Base-by-base conservation (phyloP, 2,113 vertebrate species). In the Scortum barcoo region DNA sequence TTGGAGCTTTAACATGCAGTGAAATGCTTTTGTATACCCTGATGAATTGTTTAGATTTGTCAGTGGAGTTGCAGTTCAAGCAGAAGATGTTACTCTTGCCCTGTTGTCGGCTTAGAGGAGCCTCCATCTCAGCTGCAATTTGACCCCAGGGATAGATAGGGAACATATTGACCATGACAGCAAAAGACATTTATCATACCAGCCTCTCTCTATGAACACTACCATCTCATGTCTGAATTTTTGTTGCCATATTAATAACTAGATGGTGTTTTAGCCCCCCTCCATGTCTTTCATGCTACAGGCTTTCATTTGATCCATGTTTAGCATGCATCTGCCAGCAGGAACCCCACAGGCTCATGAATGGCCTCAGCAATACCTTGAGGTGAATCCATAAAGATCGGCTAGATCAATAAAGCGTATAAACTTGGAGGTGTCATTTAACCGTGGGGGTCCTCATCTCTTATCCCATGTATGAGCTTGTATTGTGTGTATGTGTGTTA, bases 361-460 rank as follows among this genome's bases (percentile, higher is more conserved):
- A 78, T 46, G 63, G 61, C 65, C 40, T 40, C 60, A 72, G 36
- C 11, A 50, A 28, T 36, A 66, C 63, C 75, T 48, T 9, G 62
- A 63, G 76, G 53, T 12, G 28, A 80, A 74, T 28, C 53, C 26
- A n/a, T 72, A 19, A 19, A 26, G 78, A 77, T 72, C 50, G 20
- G 5, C 2, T 66, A 11, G 51, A 89, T 90, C 87, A 88, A 86
- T 91, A 72, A 14, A 22, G 2, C 10, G n/a, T 62, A 51, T 42
- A 50, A 68, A 61, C 69, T 42, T 69, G n/a, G 44, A 77, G 54
- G 54, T 80, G 60, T 83, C 71, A 42, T 76, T 51, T 76, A 30
- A 36, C 56, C 3, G 3, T 24, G 63, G 57, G 67, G 46, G 33
- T 26, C 10, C 24, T 38, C 12, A 14, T 72, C 26, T 73, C 28